These are phyloP conservation scores for Halocynthia aurantium DNA, from an alignment of 23 tunicate genomes.

Conservation along the genomic window DNA sequence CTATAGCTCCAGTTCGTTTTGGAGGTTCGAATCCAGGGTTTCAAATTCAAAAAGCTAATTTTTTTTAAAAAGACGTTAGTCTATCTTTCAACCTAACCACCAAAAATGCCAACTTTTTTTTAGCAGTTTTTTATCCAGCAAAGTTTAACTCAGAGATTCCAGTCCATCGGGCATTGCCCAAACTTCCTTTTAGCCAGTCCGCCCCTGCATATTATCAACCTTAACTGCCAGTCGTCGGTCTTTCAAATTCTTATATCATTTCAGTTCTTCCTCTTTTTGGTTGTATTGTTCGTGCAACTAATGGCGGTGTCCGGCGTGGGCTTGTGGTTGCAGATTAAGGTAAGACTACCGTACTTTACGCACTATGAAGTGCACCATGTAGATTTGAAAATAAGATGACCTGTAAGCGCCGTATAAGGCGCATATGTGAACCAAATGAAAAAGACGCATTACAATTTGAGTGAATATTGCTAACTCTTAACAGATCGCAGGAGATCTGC, in stretches of 20 bases:
- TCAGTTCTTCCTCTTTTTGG: slow-evolving; percentile 66
- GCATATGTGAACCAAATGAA: too few species aligned
- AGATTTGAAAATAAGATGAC: too few species aligned
- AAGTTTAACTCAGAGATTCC: too few species aligned
- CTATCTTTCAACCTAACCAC: too few species aligned
- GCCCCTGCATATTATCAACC: neutral
- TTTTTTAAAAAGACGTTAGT: too few species aligned
- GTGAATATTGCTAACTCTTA: neutral
- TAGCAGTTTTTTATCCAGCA: too few species aligned
- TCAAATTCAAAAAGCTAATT: too few species aligned
- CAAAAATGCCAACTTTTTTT: too few species aligned
- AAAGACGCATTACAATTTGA: too few species aligned
- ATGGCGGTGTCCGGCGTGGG: slow-evolving; percentile 31
- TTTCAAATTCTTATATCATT: neutral
- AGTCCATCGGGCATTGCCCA: neutral
- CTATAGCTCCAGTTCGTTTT: too few species aligned
- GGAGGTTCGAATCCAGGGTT: too few species aligned
- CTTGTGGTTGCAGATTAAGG: slow-evolving; percentile 52
- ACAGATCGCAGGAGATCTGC: slow-evolving; percentile 31
- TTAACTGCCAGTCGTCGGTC: neutral
- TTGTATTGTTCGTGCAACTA: slow-evolving; percentile 41
- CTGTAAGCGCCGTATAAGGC: neutral
- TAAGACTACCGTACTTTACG: neutral
- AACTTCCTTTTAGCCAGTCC: neutral
- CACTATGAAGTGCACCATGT: too few species aligned